Conservation (phyloP, 2,797 vertebrate genomes). For the Lepidocolaptes lacrymiger region DNA sequence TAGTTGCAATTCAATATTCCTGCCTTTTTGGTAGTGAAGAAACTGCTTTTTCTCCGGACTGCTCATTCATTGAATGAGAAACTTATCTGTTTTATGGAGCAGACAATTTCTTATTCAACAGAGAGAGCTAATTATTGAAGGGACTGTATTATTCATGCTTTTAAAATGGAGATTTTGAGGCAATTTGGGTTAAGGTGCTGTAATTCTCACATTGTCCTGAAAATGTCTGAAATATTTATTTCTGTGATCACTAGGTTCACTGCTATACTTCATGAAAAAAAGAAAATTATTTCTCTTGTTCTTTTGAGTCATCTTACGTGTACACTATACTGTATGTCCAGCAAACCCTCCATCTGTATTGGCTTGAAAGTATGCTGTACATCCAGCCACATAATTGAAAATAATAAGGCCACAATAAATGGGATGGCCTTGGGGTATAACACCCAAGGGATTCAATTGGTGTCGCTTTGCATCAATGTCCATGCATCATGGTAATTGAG, state of each 20-base stretch:
- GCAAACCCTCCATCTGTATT: conserved; percentile 62
- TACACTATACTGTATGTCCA: conserved; percentile 59
- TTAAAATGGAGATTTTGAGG: conserved; percentile 50
- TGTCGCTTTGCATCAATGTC: conserved; percentile 83
- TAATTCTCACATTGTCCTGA: conserved; percentile 26
- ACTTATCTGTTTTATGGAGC: conserved; percentile 11
- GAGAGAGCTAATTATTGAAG: conserved; percentile 43
- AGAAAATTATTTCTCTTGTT: background rate
- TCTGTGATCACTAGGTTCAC: conserved; percentile 22
- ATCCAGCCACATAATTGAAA: conserved; percentile 81
- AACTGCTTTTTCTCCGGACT: conserved; percentile 18
- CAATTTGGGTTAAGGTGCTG: conserved; percentile 23
- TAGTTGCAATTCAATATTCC: background rate
- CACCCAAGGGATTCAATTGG: conserved; percentile 82
- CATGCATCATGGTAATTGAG: conserved; percentile 84
- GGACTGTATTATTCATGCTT: conserved; percentile 31
- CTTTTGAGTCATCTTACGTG: conserved; percentile 23
- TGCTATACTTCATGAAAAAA: background rate
- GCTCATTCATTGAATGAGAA: conserved; percentile 18
- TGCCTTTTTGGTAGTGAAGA: background rate
- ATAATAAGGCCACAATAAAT: conserved; percentile 83
- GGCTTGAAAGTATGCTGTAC: conserved; percentile 75
- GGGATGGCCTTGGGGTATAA: conserved; percentile 81
- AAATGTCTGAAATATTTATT: conserved; percentile 34
- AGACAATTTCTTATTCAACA: conserved; percentile 24